Percentiles rank a stretch among this genome's conserved stretches.
Conservation (phyloP, 2,888 invertebrate species). For the Falcaria lacertinaria region DNA sequence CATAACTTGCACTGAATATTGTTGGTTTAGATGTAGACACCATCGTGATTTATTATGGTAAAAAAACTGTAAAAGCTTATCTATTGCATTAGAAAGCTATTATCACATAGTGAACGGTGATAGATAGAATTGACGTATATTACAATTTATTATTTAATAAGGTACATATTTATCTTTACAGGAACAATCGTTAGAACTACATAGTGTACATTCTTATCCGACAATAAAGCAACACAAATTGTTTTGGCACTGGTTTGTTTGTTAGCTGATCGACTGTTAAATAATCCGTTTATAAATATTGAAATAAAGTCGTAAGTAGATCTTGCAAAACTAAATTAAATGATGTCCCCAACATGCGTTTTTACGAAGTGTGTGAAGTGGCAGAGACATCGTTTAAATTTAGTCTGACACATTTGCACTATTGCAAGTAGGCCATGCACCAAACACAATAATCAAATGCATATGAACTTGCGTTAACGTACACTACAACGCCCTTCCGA, state of each 20-base stretch:
- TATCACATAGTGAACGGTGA: slow-evolving; percentile 2
- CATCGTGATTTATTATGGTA: too few relatives aligned
- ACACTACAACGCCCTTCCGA: not conserved
- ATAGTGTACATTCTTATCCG: slow-evolving; percentile 9
- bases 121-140: slow-evolving; percentile 1
- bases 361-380: too few relatives aligned
- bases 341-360: too few relatives aligned
- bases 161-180: slow-evolving; percentile 13
- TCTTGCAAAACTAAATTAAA: too few relatives aligned
- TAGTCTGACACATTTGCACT: too few relatives aligned
- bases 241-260: slow-evolving; percentile 17
- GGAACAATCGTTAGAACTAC: slow-evolving; percentile 15
- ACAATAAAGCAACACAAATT: slow-evolving; percentile 9
- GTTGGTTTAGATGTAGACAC: too few relatives aligned
- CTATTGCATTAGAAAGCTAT: not conserved
- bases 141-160: slow-evolving; percentile 1
- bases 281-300: too few relatives aligned
- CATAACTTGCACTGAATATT: too few relatives aligned
- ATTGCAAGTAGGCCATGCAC: not conserved
- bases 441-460: not conserved
- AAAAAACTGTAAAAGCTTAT: too few relatives aligned
- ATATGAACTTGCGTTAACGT: not conserved
- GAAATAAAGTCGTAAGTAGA: too few relatives aligned
- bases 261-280: not conserved
- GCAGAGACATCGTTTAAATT: too few relatives aligned